Evolutionary conservation across 1,140 invertebrate species (phyloP), one percentile per base, ranked within the genome.

Genomic region (Platyscapa corneri): DNA sequence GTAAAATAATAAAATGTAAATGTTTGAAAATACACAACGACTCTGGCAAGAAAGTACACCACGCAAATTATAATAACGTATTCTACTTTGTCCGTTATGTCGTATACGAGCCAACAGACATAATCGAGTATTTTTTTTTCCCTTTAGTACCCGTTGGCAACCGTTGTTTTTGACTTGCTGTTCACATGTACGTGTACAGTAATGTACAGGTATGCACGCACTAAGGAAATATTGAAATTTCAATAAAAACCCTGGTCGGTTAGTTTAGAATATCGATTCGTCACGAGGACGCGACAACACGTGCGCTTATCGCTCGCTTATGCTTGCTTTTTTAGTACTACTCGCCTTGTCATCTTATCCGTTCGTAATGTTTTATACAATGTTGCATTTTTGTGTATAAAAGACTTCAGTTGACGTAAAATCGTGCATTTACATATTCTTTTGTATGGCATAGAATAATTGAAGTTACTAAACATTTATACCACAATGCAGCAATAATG

Each of bases 221-320:
- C 30, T 27, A 42, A 39, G 70, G 37, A 42, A 74, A 74, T 74
- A 74, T 42, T 39, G 37, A 74, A 42, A 42, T 74, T 74, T 74
- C 27, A 42, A 74, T 74, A 74, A 74, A 74, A 74, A 14, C 23
- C 39, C 18, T 7, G 0, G 34, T 0, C 5, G 10, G 7, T 18
- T 42, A 12, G 0, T 3, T 42, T 42, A 7, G 8, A 42, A 37
- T 74, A 42, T 74, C 39, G 70, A 74, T 74, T 42, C 37, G 1
- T 74, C 37, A 42, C 37, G 39, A 74, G 70, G 70, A 74, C 37
- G 27, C 70, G 37, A 27, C 67, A 42, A 74, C 70, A 74, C 37
- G 70, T 74, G 70, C 7, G 27, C 37, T 74, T 42, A 42, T 74
- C 37, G 37, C 37, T 42, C 20, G 39, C 27, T 74, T 70, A 70